phyloP scores from a whole-genome alignment of 2,113 vertebrate genomes.

The Dendropsophus ebraccatus region DNA sequence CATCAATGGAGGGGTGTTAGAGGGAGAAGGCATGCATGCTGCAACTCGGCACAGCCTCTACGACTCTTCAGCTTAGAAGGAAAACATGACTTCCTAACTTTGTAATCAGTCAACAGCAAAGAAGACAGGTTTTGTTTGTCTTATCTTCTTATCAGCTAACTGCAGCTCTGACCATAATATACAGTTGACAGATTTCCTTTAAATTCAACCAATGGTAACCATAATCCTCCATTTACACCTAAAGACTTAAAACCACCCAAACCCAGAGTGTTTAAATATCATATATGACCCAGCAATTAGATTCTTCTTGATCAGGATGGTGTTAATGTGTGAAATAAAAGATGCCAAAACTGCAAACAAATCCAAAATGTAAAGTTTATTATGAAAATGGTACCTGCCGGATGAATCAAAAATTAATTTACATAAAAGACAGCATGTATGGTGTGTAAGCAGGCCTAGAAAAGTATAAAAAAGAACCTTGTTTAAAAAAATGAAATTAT shows the following conservation, averaged over 20 bases:
- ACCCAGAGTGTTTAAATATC: neutral
- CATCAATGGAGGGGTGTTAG: too few species aligned
- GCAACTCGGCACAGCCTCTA: too few species aligned
- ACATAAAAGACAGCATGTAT: constrained; percentile 97
- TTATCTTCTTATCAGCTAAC: too few species aligned
- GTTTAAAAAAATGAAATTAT: constrained; percentile 95
- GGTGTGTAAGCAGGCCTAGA: constrained; percentile 96
- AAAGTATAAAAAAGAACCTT: constrained; percentile 97
- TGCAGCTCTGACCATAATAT: too few species aligned
- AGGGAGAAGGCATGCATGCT: too few species aligned
- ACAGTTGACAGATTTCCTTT: too few species aligned
- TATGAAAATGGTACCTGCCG: constrained; percentile 99
- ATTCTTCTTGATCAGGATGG: constrained; percentile 75
- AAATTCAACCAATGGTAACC: neutral
- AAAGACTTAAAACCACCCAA: neutral
- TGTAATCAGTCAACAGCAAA: too few species aligned
- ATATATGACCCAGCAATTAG: neutral
- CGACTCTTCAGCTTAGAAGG: too few species aligned
- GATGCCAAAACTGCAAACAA: constrained; percentile 92
- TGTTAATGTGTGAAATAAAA: constrained; percentile 90
- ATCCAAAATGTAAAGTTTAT: constrained; percentile 96
- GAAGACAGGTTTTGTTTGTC: too few species aligned
- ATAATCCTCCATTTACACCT: neutral
- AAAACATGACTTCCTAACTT: too few species aligned
- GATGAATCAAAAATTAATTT: constrained; percentile 95